phyloP scores from a whole-genome alignment of 2,113 vertebrate genomes.

The Microcebus lehilahytsara region DNA sequence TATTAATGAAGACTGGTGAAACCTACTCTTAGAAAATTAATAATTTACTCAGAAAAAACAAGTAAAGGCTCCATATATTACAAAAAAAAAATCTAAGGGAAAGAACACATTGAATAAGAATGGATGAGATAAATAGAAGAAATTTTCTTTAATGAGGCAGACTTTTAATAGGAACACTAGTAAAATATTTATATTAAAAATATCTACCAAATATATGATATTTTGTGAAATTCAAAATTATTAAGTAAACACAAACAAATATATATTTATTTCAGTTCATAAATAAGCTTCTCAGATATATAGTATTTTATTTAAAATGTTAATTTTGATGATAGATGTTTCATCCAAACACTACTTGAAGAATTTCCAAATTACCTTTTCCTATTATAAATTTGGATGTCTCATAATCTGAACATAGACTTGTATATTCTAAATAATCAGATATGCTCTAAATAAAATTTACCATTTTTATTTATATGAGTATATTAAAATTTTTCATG shows the following conservation, averaged over 20 bases:
- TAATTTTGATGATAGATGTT: background rate
- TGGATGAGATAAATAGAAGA: background rate
- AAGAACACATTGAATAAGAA: background rate
- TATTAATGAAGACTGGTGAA: background rate
- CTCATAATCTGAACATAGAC: background rate
- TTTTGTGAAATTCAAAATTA: background rate
- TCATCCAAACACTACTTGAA: background rate
- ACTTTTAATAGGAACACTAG: background rate
- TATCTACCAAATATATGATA: background rate
- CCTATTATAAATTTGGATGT: background rate
- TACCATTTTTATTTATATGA: background rate
- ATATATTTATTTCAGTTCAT: background rate
- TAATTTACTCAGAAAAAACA: background rate
- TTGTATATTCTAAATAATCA: background rate
- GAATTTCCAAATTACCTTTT: background rate
- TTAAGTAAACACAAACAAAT: background rate
- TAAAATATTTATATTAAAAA: background rate
- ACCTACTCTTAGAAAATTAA: background rate
- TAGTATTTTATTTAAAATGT: background rate
- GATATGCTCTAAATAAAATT: background rate
- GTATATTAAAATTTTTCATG: background rate
- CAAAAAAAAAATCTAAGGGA: background rate
- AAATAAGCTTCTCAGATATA: background rate
- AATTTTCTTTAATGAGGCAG: background rate
- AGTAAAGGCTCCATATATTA: background rate